Evolutionary conservation across 2,888 invertebrate species (phyloP).

Genomic region (Elegia similella): DNA sequence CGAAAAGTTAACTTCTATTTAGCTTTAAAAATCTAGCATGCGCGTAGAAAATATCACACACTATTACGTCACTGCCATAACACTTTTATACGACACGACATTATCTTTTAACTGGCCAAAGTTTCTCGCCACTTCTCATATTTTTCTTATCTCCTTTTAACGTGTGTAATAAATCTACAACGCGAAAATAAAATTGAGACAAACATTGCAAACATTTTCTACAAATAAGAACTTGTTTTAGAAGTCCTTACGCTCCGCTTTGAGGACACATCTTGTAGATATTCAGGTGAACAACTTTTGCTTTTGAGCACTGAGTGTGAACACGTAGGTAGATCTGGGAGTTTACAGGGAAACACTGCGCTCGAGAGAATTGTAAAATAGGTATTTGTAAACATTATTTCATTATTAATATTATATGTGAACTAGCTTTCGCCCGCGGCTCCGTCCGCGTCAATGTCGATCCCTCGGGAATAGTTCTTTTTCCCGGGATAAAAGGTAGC

Average conservation of each 20-base stretch:
- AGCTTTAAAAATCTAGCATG: background rate
- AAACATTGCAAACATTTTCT: conserved; percentile 10
- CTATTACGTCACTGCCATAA: background rate
- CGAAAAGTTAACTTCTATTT: background rate
- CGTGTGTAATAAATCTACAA: conserved; percentile 10
- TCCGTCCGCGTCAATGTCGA: too few relatives aligned
- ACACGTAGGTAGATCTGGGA: background rate
- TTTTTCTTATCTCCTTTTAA: conserved; percentile 12
- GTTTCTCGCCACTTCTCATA: conserved; percentile 2
- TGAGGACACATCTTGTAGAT: background rate
- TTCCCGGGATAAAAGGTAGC: too few relatives aligned
- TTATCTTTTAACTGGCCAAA: conserved; percentile 12
- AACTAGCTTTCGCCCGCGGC: too few relatives aligned
- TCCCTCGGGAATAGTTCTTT: too few relatives aligned
- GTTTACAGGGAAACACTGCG: background rate
- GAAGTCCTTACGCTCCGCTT: conserved; percentile 2
- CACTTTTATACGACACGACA: background rate
- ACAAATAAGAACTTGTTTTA: background rate
- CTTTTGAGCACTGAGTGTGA: background rate
- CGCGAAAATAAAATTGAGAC: conserved; percentile 8
- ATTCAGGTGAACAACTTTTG: background rate
- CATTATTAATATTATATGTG: too few relatives aligned
- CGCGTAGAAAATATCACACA: background rate
- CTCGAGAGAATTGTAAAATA: too few relatives aligned
- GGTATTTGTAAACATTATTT: too few relatives aligned